Percentiles rank a stretch among this genome's conserved stretches.
phyloP scores from a whole-genome alignment of 1,140 invertebrate species.

The Trichogramma pretiosum region DNA sequence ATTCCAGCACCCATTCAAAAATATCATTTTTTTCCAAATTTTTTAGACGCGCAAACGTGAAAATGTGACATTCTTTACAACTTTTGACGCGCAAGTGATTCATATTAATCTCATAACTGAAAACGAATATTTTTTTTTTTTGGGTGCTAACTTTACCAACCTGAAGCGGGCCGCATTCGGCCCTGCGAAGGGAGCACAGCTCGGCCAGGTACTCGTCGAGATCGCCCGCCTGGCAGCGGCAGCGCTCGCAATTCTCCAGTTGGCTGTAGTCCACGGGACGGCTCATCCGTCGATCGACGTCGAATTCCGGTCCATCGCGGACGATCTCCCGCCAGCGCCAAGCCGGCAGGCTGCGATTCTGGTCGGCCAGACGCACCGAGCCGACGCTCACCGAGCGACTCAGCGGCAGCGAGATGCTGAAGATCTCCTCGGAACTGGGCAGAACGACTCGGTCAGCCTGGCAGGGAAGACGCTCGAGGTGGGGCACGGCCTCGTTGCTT shows the following conservation, averaged over 20 bases:
- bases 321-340: constrained; percentile 31
- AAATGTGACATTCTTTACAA: too few relatives aligned
- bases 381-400: constrained; percentile 24
- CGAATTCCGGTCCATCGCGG: constrained; percentile 28
- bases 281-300: constrained; percentile 21
- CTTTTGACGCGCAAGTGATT: too few relatives aligned
- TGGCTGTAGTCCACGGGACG: constrained; percentile 31
- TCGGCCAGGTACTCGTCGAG: constrained; percentile 29
- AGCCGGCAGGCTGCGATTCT: constrained; percentile 14
- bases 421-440: constrained; percentile 23
- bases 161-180: too few relatives aligned
- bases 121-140: too few relatives aligned
- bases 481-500: constrained; percentile 33
- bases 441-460: constrained; percentile 31
- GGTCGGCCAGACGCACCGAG: constrained; percentile 21
- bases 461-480: constrained; percentile 37
- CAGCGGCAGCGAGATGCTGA: constrained; percentile 30
- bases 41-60: too few relatives aligned
- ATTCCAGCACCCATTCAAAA: too few relatives aligned
- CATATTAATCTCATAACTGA: too few relatives aligned
- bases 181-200: constrained; percentile 36
- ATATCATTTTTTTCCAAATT: too few relatives aligned
- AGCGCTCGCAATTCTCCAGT: constrained; percentile 24
- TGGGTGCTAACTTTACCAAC: too few relatives aligned
- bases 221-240: constrained; percentile 31